A percentile compares a stretch with the other conserved stretches of the same genome.
Conservation (phyloP, 2,113 vertebrate species). For the Pantherophis guttatus region DNA sequence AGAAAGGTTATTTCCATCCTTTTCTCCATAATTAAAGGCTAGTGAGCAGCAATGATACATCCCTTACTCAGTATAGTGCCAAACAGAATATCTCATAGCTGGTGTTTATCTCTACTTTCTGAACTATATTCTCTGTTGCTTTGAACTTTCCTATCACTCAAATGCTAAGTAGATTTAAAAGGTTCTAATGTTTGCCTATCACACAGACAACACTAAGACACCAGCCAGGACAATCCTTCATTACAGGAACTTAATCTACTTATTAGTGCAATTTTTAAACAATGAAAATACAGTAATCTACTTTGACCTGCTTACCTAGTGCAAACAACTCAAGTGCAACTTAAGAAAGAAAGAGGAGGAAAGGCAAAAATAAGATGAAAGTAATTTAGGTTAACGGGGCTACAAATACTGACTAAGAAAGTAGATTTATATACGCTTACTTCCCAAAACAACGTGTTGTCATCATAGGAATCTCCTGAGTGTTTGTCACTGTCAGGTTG, state of each 20-base stretch:
- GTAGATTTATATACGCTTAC: not conserved
- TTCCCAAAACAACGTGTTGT: conserved; percentile 31
- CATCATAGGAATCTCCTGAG: conserved; percentile 1
- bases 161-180: conserved; percentile 23
- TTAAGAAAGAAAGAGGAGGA: conserved; percentile 15
- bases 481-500: conserved; percentile 21
- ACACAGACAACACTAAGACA: conserved; percentile 24
- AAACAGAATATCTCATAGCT: conserved; percentile 29
- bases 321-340: conserved; percentile 15
- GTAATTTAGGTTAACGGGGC: conserved; percentile 32
- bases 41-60: conserved; percentile 27
- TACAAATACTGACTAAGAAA: conserved; percentile 3
- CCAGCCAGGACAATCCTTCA: conserved; percentile 49
- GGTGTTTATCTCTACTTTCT: conserved; percentile 35
- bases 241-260: conserved; percentile 42
- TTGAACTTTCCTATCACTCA: conserved; percentile 33
- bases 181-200: not conserved
- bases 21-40: conserved; percentile 47
- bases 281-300: conserved; percentile 37
- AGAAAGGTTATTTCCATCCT: conserved; percentile 10
- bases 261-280: conserved; percentile 46
- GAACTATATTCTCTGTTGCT: conserved; percentile 7
- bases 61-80: conserved; percentile 28
- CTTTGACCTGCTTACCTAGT: conserved; percentile 37
- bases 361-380: not conserved